Conservation (phyloP, 2,113 vertebrate genomes). For the Trichomycterus rosablanca region DNA sequence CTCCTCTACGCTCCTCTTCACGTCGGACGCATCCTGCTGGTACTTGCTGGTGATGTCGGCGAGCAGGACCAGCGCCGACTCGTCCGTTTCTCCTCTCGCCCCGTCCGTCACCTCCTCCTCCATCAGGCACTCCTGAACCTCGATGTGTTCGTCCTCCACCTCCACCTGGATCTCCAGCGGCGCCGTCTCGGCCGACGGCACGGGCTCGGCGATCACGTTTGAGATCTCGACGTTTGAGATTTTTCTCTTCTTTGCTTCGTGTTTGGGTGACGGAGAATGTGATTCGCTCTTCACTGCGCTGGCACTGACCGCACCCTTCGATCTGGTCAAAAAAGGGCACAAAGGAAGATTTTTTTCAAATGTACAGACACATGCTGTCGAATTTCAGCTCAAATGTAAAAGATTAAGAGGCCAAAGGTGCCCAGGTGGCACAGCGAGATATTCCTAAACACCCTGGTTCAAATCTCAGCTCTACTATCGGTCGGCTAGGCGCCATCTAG, state of each 20-base stretch:
- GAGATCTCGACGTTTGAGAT: slow-evolving; percentile 87
- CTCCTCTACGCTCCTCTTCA: slow-evolving; percentile 53
- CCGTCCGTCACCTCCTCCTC: slow-evolving; percentile 81
- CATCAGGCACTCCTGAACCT: slow-evolving; percentile 74
- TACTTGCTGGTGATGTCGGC: slow-evolving; percentile 98
- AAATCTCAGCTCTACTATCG: too few relatives aligned
- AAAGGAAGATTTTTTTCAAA: too few relatives aligned
- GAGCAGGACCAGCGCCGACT: slow-evolving; percentile 89
- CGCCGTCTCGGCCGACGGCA: slow-evolving; percentile 77
- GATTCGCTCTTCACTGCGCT: slow-evolving; percentile 23
- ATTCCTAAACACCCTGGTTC: too few relatives aligned
- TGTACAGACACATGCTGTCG: too few relatives aligned
- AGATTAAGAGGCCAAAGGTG: too few relatives aligned
- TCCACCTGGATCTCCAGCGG: slow-evolving; percentile 87
- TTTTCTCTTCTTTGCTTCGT: slow-evolving; percentile 81
- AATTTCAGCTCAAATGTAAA: too few relatives aligned
- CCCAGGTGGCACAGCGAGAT: too few relatives aligned
- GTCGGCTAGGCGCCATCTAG: too few relatives aligned
- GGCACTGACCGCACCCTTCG: background rate
- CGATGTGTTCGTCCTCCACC: slow-evolving; percentile 75
- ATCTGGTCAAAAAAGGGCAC: background rate
- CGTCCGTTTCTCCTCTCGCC: slow-evolving; percentile 73
- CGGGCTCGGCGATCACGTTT: slow-evolving; percentile 85
- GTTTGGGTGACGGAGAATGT: slow-evolving; percentile 61
- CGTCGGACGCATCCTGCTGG: slow-evolving; percentile 76